A percentile compares a stretch with the other conserved stretches of the same genome.
Conservation (phyloP, 1,140 invertebrate species). For the Andrena cerasifolii region DNA sequence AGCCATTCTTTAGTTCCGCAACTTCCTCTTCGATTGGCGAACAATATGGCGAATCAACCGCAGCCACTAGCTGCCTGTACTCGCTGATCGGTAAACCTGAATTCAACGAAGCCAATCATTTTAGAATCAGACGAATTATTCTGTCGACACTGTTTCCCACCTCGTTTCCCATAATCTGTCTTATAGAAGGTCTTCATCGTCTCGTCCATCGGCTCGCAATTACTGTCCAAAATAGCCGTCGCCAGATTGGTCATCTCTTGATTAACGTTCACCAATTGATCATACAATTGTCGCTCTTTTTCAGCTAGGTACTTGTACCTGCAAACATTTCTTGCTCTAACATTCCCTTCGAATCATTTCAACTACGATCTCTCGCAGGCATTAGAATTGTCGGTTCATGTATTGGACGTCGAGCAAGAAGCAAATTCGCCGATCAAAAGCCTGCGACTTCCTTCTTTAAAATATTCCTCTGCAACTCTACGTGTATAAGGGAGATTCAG, state of each 20-base stretch:
- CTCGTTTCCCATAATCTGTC: conserved; percentile 84
- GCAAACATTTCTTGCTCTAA: neutral
- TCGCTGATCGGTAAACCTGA: conserved; percentile 71
- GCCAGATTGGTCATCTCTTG: conserved; percentile 83
- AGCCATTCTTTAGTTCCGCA: conserved; percentile 75
- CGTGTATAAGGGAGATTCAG: no score
- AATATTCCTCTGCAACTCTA: neutral
- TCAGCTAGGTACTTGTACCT: conserved; percentile 84
- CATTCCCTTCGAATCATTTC: neutral
- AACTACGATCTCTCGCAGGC: neutral
- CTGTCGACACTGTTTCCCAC: conserved; percentile 66
- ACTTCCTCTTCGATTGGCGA: conserved; percentile 75
- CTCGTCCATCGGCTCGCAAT: conserved; percentile 83
- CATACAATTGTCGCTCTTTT: conserved; percentile 82
- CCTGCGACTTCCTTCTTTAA: neutral
- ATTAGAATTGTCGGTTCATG: no score
- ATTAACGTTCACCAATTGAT: conserved; percentile 82
- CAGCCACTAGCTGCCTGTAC: conserved; percentile 78
- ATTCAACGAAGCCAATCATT: conserved; percentile 20
- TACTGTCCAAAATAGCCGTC: conserved; percentile 84
- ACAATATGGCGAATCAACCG: conserved; percentile 77
- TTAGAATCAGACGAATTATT: neutral
- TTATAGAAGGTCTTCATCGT: conserved; percentile 85
- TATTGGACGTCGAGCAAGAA: no score
- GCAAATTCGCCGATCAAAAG: no score